These are phyloP conservation scores for Mugil cephalus DNA, from an alignment of 2,113 vertebrate genomes.

Conservation along the genomic window DNA sequence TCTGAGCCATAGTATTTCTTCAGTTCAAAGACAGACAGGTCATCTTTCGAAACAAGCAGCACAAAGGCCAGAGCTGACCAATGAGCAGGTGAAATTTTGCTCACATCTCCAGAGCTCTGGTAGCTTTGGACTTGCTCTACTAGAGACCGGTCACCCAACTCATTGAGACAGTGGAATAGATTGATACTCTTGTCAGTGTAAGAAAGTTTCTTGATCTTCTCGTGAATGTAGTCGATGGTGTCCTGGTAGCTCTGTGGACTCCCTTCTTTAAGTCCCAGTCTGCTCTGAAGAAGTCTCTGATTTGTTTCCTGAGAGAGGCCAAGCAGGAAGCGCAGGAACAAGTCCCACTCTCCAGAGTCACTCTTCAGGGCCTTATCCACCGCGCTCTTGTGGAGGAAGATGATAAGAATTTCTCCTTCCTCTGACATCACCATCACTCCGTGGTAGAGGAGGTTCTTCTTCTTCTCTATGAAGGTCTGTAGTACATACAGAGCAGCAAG, in stretches of 20 bases:
- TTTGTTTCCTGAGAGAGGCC: constrained; percentile 32
- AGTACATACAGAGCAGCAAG: constrained; percentile 52
- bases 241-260: background rate
- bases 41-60: constrained; percentile 27
- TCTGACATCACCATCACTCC: background rate
- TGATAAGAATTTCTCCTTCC: background rate
- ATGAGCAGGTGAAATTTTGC: constrained; percentile 27
- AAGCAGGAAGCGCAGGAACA: constrained; percentile 49
- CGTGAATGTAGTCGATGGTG: constrained; percentile 20
- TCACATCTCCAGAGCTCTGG: constrained; percentile 24
- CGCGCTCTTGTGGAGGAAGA: constrained; percentile 3
- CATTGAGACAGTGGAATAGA: constrained; percentile 45
- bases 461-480: constrained; percentile 4
- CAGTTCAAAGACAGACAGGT: constrained; percentile 28
- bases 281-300: constrained; percentile 21
- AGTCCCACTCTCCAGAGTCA: constrained; percentile 28
- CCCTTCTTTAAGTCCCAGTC: background rate
- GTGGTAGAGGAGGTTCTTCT: background rate
- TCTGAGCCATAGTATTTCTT: constrained; percentile 40
- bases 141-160: constrained; percentile 44
- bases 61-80: constrained; percentile 48
- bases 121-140: constrained; percentile 38
- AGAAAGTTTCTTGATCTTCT: constrained; percentile 17
- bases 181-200: constrained; percentile 22
- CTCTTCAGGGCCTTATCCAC: background rate